Conservation (phyloP, 2,888 invertebrate genomes). For the Bellardia pandia region DNA sequence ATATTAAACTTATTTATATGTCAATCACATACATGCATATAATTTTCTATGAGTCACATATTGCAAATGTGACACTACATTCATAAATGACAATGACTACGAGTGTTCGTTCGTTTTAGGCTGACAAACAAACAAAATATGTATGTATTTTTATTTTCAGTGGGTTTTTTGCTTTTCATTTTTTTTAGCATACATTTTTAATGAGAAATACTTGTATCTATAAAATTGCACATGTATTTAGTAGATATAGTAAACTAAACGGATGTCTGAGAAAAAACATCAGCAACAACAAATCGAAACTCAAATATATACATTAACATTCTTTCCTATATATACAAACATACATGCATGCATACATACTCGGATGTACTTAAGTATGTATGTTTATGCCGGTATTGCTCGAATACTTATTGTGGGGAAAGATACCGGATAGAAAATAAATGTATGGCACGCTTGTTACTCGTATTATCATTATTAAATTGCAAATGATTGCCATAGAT, state of each 20-base stretch:
- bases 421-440: slow-evolving; percentile 6
- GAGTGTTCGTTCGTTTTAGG: slow-evolving; percentile 18
- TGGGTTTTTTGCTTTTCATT: neutral
- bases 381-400: neutral
- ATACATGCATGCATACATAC: neutral
- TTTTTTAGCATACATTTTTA: slow-evolving; percentile 22
- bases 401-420: neutral
- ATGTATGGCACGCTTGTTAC: slow-evolving; percentile 57
- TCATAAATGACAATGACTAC: slow-evolving; percentile 50
- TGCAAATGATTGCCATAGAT: slow-evolving; percentile 57
- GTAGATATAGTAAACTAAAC: slow-evolving; percentile 14
- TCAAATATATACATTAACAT: neutral
- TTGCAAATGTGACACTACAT: slow-evolving; percentile 49
- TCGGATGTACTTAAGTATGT: too few species aligned
- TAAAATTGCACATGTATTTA: slow-evolving; percentile 26
- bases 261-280: slow-evolving; percentile 26
- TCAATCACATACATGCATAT: slow-evolving; percentile 56
- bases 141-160: neutral
- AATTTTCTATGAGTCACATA: slow-evolving; percentile 53
- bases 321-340: neutral
- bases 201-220: slow-evolving; percentile 1
- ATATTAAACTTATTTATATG: slow-evolving; percentile 59
- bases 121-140: slow-evolving; percentile 30
- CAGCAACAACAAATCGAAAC: neutral
- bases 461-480: slow-evolving; percentile 46